Evolutionary conservation across 2,797 vertebrate species (phyloP), one percentile per base, ranked within the genome.

Genomic region (Xiphorhynchus erythropygius): DNA sequence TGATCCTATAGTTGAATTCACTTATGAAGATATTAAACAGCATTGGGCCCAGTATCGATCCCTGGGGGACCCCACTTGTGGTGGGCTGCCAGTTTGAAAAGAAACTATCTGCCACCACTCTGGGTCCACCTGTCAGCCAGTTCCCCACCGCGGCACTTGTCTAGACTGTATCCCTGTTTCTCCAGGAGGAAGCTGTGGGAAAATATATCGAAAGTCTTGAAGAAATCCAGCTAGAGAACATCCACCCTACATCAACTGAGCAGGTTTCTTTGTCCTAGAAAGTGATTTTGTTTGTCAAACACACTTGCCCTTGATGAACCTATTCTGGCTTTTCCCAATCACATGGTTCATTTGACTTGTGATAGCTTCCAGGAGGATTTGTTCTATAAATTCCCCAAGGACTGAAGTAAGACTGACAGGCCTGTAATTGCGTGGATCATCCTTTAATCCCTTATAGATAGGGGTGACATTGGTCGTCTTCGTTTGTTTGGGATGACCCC

Each of bases 11-110:
- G 32, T 19, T 35, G 27, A 74, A 56, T 37, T 47, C 33, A 37
- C 42, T 59, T 47, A 59, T 6, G 17, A 47, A 47, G 71, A 41
- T 32, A 37, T 14, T 74, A 59, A 74, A 82, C 18, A 53, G 9
- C 4, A 2, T 6, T 37, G 23, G 28, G 22, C 18, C 7, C 47
- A 46, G 3, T 53, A 53, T 6, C 2, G 2, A 23, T 53, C 11
- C 39, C n/a, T 69, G 5, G 47, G n/a, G 47, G 14, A n/a, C 18
- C 67, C 7, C 18, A 8, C 18, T 62, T 52, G 39, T 37, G 47
- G 25, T 28, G 33, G 23, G 18, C 53, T 82, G n/a, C 6, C 47
- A 53, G 14, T 53, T 35, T 44, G 57, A 32, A 62, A 62, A 53
- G 56, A 28, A 62, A 17, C 11, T 62, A 9, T 82, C 42, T 60